Base-by-base conservation (phyloP, 2,113 vertebrate species). In the Peromyscus polionotus region DNA sequence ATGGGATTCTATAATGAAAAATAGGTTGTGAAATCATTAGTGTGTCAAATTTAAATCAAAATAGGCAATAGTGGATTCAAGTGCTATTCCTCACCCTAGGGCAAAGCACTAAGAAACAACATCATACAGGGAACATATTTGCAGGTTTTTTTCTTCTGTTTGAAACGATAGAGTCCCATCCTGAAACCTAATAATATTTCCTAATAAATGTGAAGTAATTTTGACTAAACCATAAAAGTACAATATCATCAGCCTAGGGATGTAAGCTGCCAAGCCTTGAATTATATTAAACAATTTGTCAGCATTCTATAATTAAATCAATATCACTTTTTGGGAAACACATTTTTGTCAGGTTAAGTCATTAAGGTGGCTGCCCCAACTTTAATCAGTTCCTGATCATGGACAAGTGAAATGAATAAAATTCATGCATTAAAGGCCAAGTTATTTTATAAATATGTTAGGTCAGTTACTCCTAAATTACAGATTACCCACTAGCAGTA, bases 261-360 rank as follows among this genome's bases (percentile, higher is more conserved):
- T 95, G 20, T 57, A 73, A 97, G 81, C 14, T 95, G 94, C 54
- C 77, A 31, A 95, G 94, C 76, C 36, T 72, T 88, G 80, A 97
- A 95, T 95, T 17, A 86, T 90, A 83, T 94, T 75, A 94, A 98
- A 97, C 88, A 97, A 95, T 94, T 86, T 97, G 85, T 95, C 97
- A 98, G 91, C 97, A 98, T 98, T 73, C 84, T 98, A 97, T 98
- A 98, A 98, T 98, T 98, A 98, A 98, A 98, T 97, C 39, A 97
- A 94, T 98, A 98, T 95, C 4, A 97, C 95, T 51, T 97, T 91
- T 96, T 96, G 76, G 80, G 88, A 98, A 97, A 81, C 51, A 96
- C 16, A 94, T 94, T 79, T 97, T 97, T 98, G 97, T 98, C 97
- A 98, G 91, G 97, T 98, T 90, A 91, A 91, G 81, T 97, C 70